Conservation (phyloP, 1,140 invertebrate species). For the Drosophila azteca region DNA sequence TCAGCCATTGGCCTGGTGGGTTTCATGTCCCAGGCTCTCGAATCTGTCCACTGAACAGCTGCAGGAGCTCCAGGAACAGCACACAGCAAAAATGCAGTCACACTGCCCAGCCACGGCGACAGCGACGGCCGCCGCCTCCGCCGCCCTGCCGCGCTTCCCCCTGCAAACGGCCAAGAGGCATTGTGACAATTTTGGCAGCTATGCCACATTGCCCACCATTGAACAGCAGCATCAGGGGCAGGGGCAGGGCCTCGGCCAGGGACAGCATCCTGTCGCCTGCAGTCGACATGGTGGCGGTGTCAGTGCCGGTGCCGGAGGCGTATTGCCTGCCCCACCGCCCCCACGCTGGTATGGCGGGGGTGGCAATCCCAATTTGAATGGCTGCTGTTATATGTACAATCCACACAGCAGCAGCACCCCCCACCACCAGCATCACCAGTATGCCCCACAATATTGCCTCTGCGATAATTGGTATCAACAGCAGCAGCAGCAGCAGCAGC, state of each 20-base stretch:
- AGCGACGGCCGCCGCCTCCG: conserved; percentile 25
- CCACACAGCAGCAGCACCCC: conserved; percentile 17
- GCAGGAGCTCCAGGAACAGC: conserved; percentile 20
- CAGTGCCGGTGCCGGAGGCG: not conserved
- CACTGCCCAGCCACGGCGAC: conserved; percentile 34
- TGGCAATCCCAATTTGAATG: conserved; percentile 54
- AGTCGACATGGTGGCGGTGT: conserved; percentile 54
- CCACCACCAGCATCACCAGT: conserved; percentile 41
- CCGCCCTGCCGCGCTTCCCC: conserved; percentile 56
- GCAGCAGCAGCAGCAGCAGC: conserved; percentile 54
- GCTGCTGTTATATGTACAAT: conserved; percentile 74
- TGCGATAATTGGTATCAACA: conserved; percentile 79
- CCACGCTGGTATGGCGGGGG: conserved; percentile 58
- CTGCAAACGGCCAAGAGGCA: conserved; percentile 67
- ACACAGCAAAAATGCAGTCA: conserved; percentile 47
- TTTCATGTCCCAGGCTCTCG: conserved; percentile 79
- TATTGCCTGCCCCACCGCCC: conserved; percentile 35
- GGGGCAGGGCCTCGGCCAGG: conserved; percentile 23
- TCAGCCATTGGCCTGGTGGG: conserved; percentile 81
- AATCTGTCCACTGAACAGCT: conserved; percentile 53
- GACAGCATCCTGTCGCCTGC: conserved; percentile 43
- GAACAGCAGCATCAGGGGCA: conserved; percentile 53
- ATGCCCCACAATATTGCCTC: conserved; percentile 59
- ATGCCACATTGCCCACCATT: conserved; percentile 68
- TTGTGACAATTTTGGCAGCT: conserved; percentile 78